Evolutionary conservation across 2,113 vertebrate species (phyloP).

Genomic region (Lutjanus erythropterus): DNA sequence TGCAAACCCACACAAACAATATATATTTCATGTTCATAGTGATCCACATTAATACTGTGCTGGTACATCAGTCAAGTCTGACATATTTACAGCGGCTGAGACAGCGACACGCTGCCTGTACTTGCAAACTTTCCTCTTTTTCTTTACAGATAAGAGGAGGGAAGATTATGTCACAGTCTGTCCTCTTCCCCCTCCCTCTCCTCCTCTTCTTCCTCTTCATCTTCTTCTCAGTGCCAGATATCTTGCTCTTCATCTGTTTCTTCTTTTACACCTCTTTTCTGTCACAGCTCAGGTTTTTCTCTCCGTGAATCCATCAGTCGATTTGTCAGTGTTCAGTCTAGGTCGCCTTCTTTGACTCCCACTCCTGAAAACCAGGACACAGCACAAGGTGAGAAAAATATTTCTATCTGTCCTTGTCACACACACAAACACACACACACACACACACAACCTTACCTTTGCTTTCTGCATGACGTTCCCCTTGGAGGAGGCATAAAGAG

Average conservation of each 20-base stretch:
- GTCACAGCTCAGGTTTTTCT: slow-evolving; percentile 15
- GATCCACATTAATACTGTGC: slow-evolving; percentile 58
- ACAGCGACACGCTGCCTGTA: slow-evolving; percentile 28
- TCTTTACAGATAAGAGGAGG: slow-evolving; percentile 4
- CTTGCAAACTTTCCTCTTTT: slow-evolving; percentile 34
- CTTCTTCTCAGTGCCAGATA: slow-evolving; percentile 37
- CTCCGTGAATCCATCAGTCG: slow-evolving; percentile 9
- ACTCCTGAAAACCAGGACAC: slow-evolving; percentile 86
- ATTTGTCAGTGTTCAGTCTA: slow-evolving; percentile 68
- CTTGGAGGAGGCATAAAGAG: slow-evolving; percentile 88
- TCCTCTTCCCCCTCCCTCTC: background rate
- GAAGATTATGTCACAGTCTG: background rate
- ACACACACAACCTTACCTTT: slow-evolving; percentile 86
- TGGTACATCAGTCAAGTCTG: slow-evolving; percentile 43
- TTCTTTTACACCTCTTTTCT: slow-evolving; percentile 39
- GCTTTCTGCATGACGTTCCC: slow-evolving; percentile 95
- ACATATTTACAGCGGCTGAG: slow-evolving; percentile 59
- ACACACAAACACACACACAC: background rate
- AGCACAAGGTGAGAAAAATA: slow-evolving; percentile 29
- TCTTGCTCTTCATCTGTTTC: slow-evolving; percentile 15
- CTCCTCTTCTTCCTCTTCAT: background rate
- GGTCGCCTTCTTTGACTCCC: slow-evolving; percentile 93
- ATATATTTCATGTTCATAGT: slow-evolving; percentile 23
- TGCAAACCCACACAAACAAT: slow-evolving; percentile 47
- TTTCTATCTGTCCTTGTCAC: background rate